phyloP scores from a whole-genome alignment of 1,140 invertebrate genomes.

The Thaumatotibia leucotreta region DNA sequence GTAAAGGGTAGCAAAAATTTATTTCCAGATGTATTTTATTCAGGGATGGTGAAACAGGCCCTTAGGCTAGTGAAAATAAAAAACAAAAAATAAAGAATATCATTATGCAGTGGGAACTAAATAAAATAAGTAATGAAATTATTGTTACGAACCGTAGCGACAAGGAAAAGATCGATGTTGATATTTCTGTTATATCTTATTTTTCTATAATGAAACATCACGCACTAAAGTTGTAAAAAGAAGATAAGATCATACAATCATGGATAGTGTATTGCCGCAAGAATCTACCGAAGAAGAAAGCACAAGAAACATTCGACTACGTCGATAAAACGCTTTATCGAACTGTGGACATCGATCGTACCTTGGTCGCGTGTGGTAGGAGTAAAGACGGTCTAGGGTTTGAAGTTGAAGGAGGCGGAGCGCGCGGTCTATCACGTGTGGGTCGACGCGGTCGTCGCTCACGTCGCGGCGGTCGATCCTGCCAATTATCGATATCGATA shows the following conservation, averaged over 20 bases:
- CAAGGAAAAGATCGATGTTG: no score
- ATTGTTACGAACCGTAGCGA: no score
- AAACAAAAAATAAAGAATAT: no score
- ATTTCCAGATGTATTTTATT: no score
- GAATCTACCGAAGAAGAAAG: slow-evolving; percentile 7
- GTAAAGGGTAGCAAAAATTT: no score
- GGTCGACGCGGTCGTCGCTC: slow-evolving; percentile 54
- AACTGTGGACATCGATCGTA: slow-evolving; percentile 62
- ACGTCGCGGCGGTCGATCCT: slow-evolving; percentile 72
- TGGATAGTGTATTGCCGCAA: not conserved
- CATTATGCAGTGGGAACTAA: no score
- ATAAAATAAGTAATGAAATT: no score
- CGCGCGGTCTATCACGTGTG: slow-evolving; percentile 69
- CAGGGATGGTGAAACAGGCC: no score
- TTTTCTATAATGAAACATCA: no score
- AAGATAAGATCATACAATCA: not conserved
- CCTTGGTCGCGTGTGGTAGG: slow-evolving; percentile 75
- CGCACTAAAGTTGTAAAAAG: not conserved
- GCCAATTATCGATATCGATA: slow-evolving; percentile 67
- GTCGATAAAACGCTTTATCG: slow-evolving; percentile 3
- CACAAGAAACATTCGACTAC: not conserved
- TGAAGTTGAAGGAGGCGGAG: slow-evolving; percentile 70
- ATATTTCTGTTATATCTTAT: not conserved
- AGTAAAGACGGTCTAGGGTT: slow-evolving; percentile 73
- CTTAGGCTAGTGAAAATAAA: no score